Evolutionary conservation across 2,888 invertebrate species (phyloP), one percentile per base, ranked within the genome.

Genomic region (Congeria kusceri): DNA sequence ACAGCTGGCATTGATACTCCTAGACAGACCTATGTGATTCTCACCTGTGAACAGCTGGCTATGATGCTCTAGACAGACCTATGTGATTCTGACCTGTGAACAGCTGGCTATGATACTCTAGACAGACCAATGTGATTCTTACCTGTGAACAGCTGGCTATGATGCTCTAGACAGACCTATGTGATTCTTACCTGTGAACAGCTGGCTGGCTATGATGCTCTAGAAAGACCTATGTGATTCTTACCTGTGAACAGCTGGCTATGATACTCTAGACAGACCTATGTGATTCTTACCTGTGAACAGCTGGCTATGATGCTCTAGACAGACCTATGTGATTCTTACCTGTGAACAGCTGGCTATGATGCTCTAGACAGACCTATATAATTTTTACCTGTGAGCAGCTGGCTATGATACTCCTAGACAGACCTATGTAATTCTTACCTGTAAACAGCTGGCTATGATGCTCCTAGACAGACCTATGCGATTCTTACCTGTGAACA

Each of bases 141-240:
- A 94, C 95, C 93, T 95, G 98, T 0, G 99, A 99, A 93, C 99
- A 99, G 85, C 98, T 98, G 1, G 99, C 99, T 87, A 99, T 97
- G 90, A 97, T 96, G 83, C 93, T 93, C 96, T 95, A n/a, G 97
- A 96, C 32, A 98, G 95, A 3, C 98, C 97, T 89, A 98, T 95
- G 57, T 39, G 1, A 1, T 23, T 69, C 77, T 56, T 77, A 94
- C 94, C 93, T 95, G 98, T 0, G 99, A 99, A 93, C 99, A 99
- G n/a, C n/a, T n/a, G n/a, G 85, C 98, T 98, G 1, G 99, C 99
- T 86, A 99, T 97, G 90, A 97, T 96, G 83, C 93, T 93, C 74
- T 96, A n/a, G 97, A 96, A 28, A 98, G 95, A 3, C 97, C 97
- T 88, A 98, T 95, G 49, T 49, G 20, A 20, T 18, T 9, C 78